Conservation (phyloP, 2,797 vertebrate species). For the Periophthalmus magnuspinnatus region DNA sequence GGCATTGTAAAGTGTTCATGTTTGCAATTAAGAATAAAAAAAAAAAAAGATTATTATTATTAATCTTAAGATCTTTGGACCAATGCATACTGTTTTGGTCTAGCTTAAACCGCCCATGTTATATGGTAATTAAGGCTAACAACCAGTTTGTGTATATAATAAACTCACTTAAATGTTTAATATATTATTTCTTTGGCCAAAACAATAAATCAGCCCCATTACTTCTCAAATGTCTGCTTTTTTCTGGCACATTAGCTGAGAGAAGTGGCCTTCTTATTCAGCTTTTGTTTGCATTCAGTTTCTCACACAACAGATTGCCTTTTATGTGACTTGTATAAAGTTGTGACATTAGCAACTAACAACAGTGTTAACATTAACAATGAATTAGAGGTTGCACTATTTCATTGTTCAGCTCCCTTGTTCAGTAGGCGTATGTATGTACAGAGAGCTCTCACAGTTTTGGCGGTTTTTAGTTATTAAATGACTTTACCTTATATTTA, state of each 20-base stretch:
- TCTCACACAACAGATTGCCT: not conserved
- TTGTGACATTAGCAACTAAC: not conserved
- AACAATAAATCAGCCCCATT: slow-evolving; percentile 2
- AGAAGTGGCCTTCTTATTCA: not conserved
- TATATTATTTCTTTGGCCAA: slow-evolving; percentile 41
- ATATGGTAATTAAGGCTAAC: not conserved
- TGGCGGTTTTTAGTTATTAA: not conserved
- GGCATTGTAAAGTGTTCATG: too few relatives aligned
- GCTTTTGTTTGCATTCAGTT: not conserved
- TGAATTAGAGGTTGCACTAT: not conserved
- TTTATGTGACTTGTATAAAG: slow-evolving; percentile 3
- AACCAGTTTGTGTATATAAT: not conserved
- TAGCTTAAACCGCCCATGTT: not conserved
- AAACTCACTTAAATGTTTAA: not conserved
- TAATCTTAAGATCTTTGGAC: too few relatives aligned
- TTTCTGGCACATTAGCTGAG: slow-evolving; percentile 8
- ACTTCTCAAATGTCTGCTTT: slow-evolving; percentile 5
- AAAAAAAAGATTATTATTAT: too few relatives aligned
- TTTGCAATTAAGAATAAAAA: too few relatives aligned
- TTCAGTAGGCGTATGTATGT: not conserved
- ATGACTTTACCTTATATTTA: not conserved
- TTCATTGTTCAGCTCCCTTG: not conserved
- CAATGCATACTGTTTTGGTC: not conserved
- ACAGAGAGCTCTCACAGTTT: not conserved
- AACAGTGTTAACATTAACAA: not conserved